phyloP scores from a whole-genome alignment of 2,797 vertebrate species.

The Ctenosaura bakeri region DNA sequence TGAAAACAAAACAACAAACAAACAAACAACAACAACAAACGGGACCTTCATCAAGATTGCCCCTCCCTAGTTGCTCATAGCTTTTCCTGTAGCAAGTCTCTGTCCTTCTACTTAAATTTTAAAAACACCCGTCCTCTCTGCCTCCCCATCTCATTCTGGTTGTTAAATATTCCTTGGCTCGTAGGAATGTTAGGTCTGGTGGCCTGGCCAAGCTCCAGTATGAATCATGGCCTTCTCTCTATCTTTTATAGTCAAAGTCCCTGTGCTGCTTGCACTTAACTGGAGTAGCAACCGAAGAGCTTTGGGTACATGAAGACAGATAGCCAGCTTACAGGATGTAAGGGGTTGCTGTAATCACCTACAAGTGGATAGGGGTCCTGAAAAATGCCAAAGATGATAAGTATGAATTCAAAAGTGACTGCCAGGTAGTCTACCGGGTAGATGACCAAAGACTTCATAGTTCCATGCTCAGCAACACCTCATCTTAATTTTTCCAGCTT shows the following conservation, averaged over 20 bases:
- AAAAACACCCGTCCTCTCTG: not conserved
- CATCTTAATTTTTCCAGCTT: not conserved
- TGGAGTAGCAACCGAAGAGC: not conserved
- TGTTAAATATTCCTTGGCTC: not conserved
- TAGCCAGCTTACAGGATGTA: not conserved
- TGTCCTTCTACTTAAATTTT: not conserved
- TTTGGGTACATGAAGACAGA: not conserved
- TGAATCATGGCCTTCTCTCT: not conserved
- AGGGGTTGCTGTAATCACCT: not conserved
- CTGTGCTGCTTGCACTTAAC: not conserved
- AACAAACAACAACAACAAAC: not conserved
- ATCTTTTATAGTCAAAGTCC: not conserved
- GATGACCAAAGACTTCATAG: not conserved
- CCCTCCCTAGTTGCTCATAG: not conserved
- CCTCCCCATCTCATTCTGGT: not conserved
- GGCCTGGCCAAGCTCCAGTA: not conserved
- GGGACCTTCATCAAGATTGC: not conserved
- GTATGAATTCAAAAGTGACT: not conserved
- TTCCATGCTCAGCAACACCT: not conserved
- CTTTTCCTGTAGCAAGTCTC: not conserved
- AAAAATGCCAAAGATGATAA: too few relatives aligned
- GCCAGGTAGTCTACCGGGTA: not conserved
- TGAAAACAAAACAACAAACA: too few relatives aligned
- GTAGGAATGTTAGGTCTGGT: not conserved
- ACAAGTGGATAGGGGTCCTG: not conserved